Evolutionary conservation across 1,140 invertebrate species (phyloP), one percentile per base, ranked within the genome.

Genomic region (Drosophila pachea): DNA sequence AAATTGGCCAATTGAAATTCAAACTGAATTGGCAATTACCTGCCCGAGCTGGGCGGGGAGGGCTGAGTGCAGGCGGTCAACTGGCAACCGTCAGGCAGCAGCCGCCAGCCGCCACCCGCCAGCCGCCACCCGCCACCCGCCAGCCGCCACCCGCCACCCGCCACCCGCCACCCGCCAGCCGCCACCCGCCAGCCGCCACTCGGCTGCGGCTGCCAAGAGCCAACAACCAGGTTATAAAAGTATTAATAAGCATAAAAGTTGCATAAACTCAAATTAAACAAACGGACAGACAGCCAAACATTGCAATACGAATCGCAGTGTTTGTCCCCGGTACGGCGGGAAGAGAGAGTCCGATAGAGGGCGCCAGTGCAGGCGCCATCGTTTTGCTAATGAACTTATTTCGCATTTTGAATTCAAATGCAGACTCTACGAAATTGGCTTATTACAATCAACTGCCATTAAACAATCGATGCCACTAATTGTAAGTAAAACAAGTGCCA

Each of bases 401-500:
- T 77, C 75, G 68, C 76, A 79, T 72, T 78, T 79, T 55, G 75
- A 79, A 79, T 75, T 79, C 68, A 75, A 79, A 79, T 75, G 64
- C 68, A 55, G 60, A 74, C 36, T 70, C 70, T 47, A 45, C 49
- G 16, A 68, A 78, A 78, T 78, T 79, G 77, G 77, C 77, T 79
- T 79, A 78, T 79, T 73, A 72, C 75, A 79, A 77, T 78, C 75
- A 73, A 72, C 68, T 68, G 64, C 62, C 65, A 73, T 78, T 78
- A 79, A 78, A 75, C 75, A 79, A 79, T 79, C 77, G 75, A 79
- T 74, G 62, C 53, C 55, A 68, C 63, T 71, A 74, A 76, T 76
- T 74, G 74, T 76, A 71, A 71, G 72, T 71, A 71, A 74, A 66
- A 66, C 49, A 52, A 52, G 31, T 42, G n/a, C 2, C 40, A 16